Percentiles rank a stretch among this genome's conserved stretches.
These are phyloP conservation scores for Semibalanus balanoides DNA, from an alignment of 1,140 invertebrate species.

Conservation along the genomic window DNA sequence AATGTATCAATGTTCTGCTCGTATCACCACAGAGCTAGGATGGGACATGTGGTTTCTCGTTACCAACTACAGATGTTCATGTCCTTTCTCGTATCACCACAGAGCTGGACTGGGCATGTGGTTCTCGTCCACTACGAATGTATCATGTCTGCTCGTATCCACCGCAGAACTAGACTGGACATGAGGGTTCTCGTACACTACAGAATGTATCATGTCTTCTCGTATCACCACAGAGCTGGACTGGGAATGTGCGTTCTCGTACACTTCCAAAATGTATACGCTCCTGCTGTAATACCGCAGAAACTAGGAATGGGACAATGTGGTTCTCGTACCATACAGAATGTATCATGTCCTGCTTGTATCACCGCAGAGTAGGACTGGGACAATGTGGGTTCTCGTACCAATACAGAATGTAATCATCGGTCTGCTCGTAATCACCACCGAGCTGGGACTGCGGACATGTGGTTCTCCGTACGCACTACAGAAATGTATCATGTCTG, in stretches of 20 bases:
- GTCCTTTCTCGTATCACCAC: too few relatives aligned
- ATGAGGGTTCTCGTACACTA: slow-evolving; percentile 15
- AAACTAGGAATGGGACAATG: slow-evolving; percentile 21
- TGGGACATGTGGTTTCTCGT: slow-evolving; percentile 20
- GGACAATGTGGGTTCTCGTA: too few relatives aligned
- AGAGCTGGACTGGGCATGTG: too few relatives aligned
- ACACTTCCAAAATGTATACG: too few relatives aligned
- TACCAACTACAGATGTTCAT: slow-evolving; percentile 16
- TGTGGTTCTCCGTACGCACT: slow-evolving; percentile 16
- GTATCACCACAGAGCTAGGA: too few relatives aligned
- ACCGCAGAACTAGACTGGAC: too few relatives aligned
- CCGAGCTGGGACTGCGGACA: too few relatives aligned
- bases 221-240: slow-evolving; percentile 6
- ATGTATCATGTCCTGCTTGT: slow-evolving; percentile 11
- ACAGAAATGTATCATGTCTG: slow-evolving; percentile 18
- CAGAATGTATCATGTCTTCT: slow-evolving; percentile 13
- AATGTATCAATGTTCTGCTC: slow-evolving; percentile 18
- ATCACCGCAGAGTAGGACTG: slow-evolving; percentile 15
- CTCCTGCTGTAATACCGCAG: too few relatives aligned
- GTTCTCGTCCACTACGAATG: slow-evolving; percentile 17
- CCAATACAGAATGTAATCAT: too few relatives aligned
- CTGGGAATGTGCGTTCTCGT: too few relatives aligned
- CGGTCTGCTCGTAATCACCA: too few relatives aligned
- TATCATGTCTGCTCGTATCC: too few relatives aligned
- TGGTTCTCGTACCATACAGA: slow-evolving; percentile 17